Percentiles rank a stretch among this genome's conserved stretches.
Evolutionary conservation across 2,888 invertebrate species (phyloP).

Genomic region (Cryptocheilus praepositus): DNA sequence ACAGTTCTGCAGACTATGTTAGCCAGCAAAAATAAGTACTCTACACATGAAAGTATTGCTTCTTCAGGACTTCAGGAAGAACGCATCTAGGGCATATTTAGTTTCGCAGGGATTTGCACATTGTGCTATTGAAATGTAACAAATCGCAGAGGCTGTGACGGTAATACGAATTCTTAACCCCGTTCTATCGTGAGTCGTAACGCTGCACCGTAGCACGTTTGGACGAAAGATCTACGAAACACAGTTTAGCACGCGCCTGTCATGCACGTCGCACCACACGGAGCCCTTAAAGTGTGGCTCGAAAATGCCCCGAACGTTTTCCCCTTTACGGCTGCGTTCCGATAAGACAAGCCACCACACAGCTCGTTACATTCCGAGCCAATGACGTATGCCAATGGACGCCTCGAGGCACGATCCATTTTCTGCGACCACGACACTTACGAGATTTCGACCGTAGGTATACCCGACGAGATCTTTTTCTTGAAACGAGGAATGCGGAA

Average conservation of each 20-base stretch:
- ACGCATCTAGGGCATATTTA: no score
- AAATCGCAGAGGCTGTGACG: no score
- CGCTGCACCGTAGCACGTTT: not conserved
- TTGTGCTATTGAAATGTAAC: no score
- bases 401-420: slow-evolving; percentile 44
- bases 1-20: no score
- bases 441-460: not conserved
- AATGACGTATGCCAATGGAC: slow-evolving; percentile 63
- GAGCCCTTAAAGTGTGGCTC: not conserved
- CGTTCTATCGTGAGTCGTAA: no score
- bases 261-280: not conserved
- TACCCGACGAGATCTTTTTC: no score
- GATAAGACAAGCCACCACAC: slow-evolving; percentile 36
- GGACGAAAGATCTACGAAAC: not conserved
- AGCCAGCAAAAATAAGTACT: no score
- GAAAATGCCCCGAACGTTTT: slow-evolving; percentile 41
- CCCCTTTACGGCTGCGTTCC: slow-evolving; percentile 48
- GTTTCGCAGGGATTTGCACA: no score
- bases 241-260: not conserved
- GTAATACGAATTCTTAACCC: no score
- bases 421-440: slow-evolving; percentile 3
- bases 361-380: slow-evolving; percentile 69
- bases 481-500: no score
- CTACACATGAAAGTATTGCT: no score
- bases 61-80: no score